Evolutionary conservation across 2,797 vertebrate genomes (phyloP).

Genomic region (Sparidentex hasta): DNA sequence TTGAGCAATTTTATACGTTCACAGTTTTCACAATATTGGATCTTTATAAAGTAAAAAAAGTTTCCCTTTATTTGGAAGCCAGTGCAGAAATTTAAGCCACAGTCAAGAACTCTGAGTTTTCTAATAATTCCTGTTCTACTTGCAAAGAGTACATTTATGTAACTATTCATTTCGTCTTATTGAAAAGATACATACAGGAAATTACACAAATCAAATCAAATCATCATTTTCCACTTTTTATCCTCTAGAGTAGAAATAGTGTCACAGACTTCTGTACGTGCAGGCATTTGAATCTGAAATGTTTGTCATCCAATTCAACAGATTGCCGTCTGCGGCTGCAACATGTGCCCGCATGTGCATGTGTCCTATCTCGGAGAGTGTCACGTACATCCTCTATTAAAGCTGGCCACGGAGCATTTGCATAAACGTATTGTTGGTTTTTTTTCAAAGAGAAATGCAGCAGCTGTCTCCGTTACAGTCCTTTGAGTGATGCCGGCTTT

Average conservation of each 20-base stretch:
- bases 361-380: constrained; percentile 16
- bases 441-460: constrained; percentile 70
- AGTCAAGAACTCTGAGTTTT: background rate
- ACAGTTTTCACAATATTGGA: no score
- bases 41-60: background rate
- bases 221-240: background rate
- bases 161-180: background rate
- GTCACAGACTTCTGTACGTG: background rate
- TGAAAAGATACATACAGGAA: background rate
- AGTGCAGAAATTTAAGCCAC: background rate
- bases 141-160: background rate
- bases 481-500: constrained; percentile 68
- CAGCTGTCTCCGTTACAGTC: constrained; percentile 59
- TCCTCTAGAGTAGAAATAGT: background rate
- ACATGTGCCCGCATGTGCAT: background rate
- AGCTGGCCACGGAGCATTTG: constrained; percentile 55
- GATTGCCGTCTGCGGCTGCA: constrained; percentile 20
- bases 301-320: constrained; percentile 27
- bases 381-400: constrained; percentile 38
- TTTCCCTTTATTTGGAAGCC: background rate
- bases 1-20: no score
- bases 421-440: constrained; percentile 62
- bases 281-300: background rate
- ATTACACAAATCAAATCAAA: background rate
- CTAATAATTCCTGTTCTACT: background rate